Percentiles rank a stretch among this genome's conserved stretches.
These are phyloP conservation scores for Castor canadensis DNA, from an alignment of 2,113 vertebrate species.

Conservation along the genomic window DNA sequence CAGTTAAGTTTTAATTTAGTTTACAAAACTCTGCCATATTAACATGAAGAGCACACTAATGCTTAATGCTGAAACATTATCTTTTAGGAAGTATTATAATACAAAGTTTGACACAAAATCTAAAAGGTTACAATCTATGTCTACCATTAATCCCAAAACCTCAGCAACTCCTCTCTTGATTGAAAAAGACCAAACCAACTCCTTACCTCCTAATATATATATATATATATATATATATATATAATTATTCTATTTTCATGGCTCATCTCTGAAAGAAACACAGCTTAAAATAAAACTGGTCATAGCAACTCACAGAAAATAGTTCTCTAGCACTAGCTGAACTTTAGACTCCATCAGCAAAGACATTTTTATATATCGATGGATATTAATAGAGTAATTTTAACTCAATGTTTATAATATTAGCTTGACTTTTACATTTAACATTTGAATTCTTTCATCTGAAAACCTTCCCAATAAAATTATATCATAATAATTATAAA, in stretches of 20 bases:
- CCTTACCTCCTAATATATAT: neutral
- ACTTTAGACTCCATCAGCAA: conserved; percentile 2
- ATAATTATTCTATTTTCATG: conserved; percentile 23
- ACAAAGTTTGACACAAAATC: conserved; percentile 34
- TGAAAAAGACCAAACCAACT: conserved; percentile 24
- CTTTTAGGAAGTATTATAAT: conserved; percentile 17
- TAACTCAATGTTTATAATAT: conserved; percentile 20
- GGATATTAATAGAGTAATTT: neutral
- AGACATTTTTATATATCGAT: neutral
- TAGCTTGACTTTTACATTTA: neutral
- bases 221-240: neutral
- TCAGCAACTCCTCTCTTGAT: conserved; percentile 40
- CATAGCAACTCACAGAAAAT: conserved; percentile 18
- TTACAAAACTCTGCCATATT: conserved; percentile 56
- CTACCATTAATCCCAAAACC: conserved; percentile 43
- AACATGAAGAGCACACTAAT: conserved; percentile 51
- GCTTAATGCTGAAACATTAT: conserved; percentile 47
- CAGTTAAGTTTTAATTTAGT: conserved; percentile 31
- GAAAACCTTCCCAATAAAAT: conserved; percentile 37
- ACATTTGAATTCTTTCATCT: conserved; percentile 27
- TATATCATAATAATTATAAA: neutral
- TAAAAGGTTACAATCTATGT: conserved; percentile 41
- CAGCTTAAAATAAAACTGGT: conserved; percentile 36
- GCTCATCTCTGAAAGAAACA: conserved; percentile 31
- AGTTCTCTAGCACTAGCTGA: neutral